A percentile compares a stretch with the other conserved stretches of the same genome.
Conservation (phyloP, 1,140 invertebrate genomes). For the Drosophila suzukii region DNA sequence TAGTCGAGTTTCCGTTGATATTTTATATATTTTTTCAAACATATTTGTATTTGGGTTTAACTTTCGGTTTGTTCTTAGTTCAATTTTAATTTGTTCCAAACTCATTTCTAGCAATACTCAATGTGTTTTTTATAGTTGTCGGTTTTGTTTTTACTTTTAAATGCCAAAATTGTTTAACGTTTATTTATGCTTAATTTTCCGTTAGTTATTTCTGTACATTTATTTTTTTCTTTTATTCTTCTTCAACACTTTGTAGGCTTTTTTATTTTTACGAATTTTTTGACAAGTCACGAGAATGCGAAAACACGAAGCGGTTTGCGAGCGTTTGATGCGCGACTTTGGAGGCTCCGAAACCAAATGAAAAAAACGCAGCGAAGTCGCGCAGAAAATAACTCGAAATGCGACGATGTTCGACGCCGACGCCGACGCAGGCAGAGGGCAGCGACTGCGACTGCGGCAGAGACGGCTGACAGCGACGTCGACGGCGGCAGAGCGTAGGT, state of each 20-base stretch:
- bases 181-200: background rate
- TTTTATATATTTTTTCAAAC: no score
- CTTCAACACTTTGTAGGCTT: slow-evolving; percentile 27
- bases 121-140: no score
- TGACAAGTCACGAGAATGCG: slow-evolving; percentile 32
- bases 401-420: slow-evolving; percentile 25
- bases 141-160: background rate
- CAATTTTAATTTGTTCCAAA: no score
- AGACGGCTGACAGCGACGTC: slow-evolving; percentile 32
- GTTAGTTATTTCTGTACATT: background rate
- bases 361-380: slow-evolving; percentile 66
- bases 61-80: no score
- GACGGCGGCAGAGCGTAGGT: slow-evolving; percentile 35
- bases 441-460: slow-evolving; percentile 23
- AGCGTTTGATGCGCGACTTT: slow-evolving; percentile 45
- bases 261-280: slow-evolving; percentile 50
- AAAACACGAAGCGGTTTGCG: slow-evolving; percentile 54
- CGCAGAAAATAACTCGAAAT: slow-evolving; percentile 71
- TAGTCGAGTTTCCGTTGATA: no score
- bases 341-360: slow-evolving; percentile 73
- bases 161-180: background rate
- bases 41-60: no score
- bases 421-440: slow-evolving; percentile 17
- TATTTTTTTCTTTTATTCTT: slow-evolving; percentile 1
- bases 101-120: no score